Percentiles rank a stretch among this genome's conserved stretches.
phyloP scores from a whole-genome alignment of 2,113 vertebrate genomes.

The Epinephelus moara region DNA sequence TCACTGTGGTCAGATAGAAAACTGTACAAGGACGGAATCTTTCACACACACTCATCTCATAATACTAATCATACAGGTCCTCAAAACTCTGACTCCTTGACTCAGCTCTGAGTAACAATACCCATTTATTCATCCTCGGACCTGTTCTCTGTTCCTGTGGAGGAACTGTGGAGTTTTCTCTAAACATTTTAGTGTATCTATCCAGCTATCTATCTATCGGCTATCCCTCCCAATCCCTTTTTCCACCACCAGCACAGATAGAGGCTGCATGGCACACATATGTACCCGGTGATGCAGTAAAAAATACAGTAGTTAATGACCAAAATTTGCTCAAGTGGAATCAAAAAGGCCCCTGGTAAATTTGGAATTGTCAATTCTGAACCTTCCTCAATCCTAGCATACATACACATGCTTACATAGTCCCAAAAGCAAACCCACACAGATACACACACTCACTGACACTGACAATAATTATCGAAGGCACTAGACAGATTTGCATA shows the following conservation, averaged over 20 bases:
- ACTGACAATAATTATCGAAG: slow-evolving; percentile 11
- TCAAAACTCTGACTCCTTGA: background rate
- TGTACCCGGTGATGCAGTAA: background rate
- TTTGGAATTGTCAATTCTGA: background rate
- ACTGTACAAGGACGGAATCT: background rate
- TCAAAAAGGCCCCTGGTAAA: background rate
- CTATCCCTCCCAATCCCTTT: background rate
- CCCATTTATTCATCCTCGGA: background rate
- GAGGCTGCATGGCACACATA: background rate
- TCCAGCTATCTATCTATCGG: no score
- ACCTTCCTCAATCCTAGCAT: background rate
- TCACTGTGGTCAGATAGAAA: no score
- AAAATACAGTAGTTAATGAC: background rate
- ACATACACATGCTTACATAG: background rate
- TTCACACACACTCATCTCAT: background rate
- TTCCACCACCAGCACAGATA: background rate
- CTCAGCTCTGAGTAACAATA: background rate
- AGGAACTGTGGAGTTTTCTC: background rate
- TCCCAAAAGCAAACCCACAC: background rate
- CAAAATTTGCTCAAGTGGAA: background rate
- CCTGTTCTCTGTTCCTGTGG: background rate
- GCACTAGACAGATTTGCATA: slow-evolving; percentile 10
- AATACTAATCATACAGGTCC: background rate
- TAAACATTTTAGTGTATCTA: background rate
- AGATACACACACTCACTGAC: background rate